These are phyloP conservation scores for Gnathonemus longibarbis DNA, from an alignment of 2,113 vertebrate species.

Conservation along the genomic window DNA sequence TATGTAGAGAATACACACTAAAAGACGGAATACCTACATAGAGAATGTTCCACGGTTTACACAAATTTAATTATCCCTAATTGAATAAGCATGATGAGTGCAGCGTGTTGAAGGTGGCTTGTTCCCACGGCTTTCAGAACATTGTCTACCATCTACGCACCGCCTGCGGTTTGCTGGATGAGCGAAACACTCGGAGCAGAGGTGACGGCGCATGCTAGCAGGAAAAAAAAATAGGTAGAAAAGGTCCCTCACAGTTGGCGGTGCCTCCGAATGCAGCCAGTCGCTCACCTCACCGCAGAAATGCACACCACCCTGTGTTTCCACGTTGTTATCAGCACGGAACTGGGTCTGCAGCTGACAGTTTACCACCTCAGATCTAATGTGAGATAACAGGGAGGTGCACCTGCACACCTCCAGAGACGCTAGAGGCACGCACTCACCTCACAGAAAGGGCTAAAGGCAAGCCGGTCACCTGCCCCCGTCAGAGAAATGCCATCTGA, in stretches of 20 bases:
- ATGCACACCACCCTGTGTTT: not conserved
- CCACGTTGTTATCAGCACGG: not conserved
- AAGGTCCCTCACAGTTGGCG: not conserved
- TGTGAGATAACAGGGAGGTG: not conserved
- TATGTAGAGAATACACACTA: not conserved
- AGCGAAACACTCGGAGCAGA: not conserved
- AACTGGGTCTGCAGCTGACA: not conserved
- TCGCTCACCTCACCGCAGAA: not conserved
- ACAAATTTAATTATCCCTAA: not conserved
- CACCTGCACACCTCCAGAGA: not conserved
- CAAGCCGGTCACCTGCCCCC: not conserved
- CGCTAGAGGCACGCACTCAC: not conserved
- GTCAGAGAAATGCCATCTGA: not conserved
- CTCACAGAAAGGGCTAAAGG: not conserved
- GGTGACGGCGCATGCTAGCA: not conserved
- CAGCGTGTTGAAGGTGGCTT: not conserved
- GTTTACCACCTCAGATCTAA: conserved; percentile 8
- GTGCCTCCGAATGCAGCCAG: not conserved
- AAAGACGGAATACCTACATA: not conserved
- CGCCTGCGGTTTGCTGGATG: not conserved
- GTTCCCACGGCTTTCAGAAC: not conserved
- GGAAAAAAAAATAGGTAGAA: not conserved
- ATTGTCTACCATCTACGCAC: not conserved
- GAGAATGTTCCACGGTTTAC: not conserved
- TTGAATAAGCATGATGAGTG: not conserved